Conservation (phyloP, 2,113 vertebrate species). For the Ia io region DNA sequence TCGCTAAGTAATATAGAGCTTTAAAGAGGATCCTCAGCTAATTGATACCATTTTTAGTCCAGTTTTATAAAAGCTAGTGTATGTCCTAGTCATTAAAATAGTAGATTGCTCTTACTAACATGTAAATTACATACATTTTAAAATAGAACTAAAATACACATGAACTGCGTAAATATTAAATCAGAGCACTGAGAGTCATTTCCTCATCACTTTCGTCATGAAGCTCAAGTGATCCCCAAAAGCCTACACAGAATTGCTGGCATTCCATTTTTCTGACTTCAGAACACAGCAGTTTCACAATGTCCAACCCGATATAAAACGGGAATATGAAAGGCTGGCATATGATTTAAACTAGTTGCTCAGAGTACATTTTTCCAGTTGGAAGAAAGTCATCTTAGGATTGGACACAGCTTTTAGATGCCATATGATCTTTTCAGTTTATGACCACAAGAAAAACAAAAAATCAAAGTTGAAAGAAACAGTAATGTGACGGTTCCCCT, state of each 20-base stretch:
- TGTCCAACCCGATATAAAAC: neutral
- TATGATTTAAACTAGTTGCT: constrained; percentile 1
- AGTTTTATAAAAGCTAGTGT: constrained; percentile 1
- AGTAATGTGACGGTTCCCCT: neutral
- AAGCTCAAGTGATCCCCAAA: neutral
- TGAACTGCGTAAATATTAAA: neutral
- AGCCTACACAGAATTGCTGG: neutral
- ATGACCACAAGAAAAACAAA: neutral
- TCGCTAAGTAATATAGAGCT: neutral
- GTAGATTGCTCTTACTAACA: neutral
- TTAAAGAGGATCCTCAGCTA: neutral
- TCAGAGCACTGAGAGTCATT: neutral
- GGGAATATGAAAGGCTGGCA: neutral
- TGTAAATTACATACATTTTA: constrained; percentile 7
- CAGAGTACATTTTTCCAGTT: neutral
- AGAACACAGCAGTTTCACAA: neutral
- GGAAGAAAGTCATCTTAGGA: constrained; percentile 35
- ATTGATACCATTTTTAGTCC: neutral
- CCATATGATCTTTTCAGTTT: neutral
- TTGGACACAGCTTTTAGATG: neutral
- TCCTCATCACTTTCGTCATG: neutral
- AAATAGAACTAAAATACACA: constrained; percentile 3
- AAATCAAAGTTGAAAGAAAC: neutral
- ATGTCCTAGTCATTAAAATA: neutral
- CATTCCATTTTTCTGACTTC: neutral